These are phyloP conservation scores for Oxyteleia sp. DNA, from an alignment of 2,888 invertebrate species.

Conservation along the genomic window DNA sequence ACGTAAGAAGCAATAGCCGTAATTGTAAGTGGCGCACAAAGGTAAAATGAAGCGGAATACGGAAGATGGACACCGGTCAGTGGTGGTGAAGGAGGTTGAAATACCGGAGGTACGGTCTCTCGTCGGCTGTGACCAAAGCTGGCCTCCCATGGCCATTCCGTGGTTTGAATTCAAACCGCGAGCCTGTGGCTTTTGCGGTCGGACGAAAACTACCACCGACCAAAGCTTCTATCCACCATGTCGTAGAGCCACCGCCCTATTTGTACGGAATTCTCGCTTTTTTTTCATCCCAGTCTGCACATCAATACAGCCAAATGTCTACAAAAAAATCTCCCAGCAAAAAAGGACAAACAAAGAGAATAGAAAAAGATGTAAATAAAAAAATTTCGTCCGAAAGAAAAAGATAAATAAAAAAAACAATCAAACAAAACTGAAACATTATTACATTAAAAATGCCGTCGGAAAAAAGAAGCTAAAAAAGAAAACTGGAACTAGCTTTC, in stretches of 20 bases:
- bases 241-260: slow-evolving; percentile 70
- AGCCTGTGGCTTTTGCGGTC: slow-evolving; percentile 86
- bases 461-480: no score
- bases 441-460: no score
- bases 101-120: slow-evolving; percentile 73
- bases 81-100: slow-evolving; percentile 65
- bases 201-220: slow-evolving; percentile 83
- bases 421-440: no score
- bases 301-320: slow-evolving; percentile 9
- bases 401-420: no score
- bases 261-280: slow-evolving; percentile 56
- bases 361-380: no score
- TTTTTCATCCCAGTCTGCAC: slow-evolving; percentile 31
- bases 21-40: slow-evolving; percentile 63
- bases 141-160: slow-evolving; percentile 81
- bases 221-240: slow-evolving; percentile 74
- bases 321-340: no score
- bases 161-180: slow-evolving; percentile 85
- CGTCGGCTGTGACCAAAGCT: slow-evolving; percentile 77
- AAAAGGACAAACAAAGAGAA: no score
- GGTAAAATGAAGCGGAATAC: slow-evolving; percentile 71
- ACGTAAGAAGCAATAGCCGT: slow-evolving; percentile 59
- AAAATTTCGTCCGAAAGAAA: no score
- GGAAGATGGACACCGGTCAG: slow-evolving; percentile 71
- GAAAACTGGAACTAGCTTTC: no score